Percentiles rank a stretch among this genome's conserved stretches.
These are phyloP conservation scores for Molorchus minor DNA, from an alignment of 2,888 invertebrate genomes.

Conservation along the genomic window DNA sequence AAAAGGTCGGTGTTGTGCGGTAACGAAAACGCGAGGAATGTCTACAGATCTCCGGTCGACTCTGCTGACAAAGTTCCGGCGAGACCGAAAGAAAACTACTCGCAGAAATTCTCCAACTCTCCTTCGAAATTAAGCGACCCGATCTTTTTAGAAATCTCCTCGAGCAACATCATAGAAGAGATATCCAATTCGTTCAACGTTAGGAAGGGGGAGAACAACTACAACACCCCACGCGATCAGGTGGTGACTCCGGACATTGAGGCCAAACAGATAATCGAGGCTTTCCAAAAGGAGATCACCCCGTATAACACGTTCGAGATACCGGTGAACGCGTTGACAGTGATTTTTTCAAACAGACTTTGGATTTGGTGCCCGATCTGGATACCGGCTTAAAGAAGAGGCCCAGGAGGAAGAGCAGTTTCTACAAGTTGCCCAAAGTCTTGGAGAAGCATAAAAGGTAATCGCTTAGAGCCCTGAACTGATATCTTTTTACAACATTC, in stretches of 20 bases:
- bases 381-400: neutral
- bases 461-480: too few species aligned
- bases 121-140: slow-evolving; percentile 10
- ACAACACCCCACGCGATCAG: neutral
- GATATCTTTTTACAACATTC: too few species aligned
- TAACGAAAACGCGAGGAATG: slow-evolving; percentile 17
- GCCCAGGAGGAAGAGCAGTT: slow-evolving; percentile 13
- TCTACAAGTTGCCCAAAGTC: slow-evolving; percentile 9
- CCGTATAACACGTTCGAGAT: slow-evolving; percentile 48
- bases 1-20: slow-evolving; percentile 23
- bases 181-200: neutral
- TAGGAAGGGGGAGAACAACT: neutral
- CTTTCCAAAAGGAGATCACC: slow-evolving; percentile 44
- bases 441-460: slow-evolving; percentile 14
- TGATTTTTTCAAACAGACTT: slow-evolving; percentile 46
- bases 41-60: slow-evolving; percentile 9
- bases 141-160: neutral
- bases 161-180: neutral
- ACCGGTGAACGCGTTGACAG: slow-evolving; percentile 42
- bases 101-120: slow-evolving; percentile 16
- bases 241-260: slow-evolving; percentile 44
- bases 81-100: neutral
- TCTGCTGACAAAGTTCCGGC: neutral
- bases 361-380: slow-evolving; percentile 35
- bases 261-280: slow-evolving; percentile 45